Evolutionary conservation across 2,797 vertebrate species (phyloP), one percentile per base, ranked within the genome.

Genomic region (Thripadectes ignobilis): DNA sequence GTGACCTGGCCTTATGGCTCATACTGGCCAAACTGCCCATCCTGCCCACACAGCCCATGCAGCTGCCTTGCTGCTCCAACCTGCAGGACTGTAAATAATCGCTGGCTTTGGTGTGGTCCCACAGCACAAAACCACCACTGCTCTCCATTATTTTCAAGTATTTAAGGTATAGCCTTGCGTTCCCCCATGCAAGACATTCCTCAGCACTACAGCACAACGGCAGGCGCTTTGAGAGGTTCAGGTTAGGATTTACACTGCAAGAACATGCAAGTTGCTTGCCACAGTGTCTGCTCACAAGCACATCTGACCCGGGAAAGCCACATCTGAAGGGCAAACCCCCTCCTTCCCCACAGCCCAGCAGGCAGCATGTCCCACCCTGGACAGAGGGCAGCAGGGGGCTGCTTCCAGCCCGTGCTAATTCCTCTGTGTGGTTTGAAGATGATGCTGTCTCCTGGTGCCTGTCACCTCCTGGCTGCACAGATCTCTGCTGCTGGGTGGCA

Each of bases 401-500:
- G 43, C 21, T 76, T 39, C 27, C 83, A 88, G 52, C 10, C 77
- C n/a, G 77, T 11, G 43, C 72, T 93, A 92, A 96, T 92, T 92
- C 65, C 79, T 84, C 39, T 4, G 5, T 22, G 68, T 15, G 86
- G 65, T 91, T 58, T 85, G 72, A 89, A 71, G 80, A 82, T 18
- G 93, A 49, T 36, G 78, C 80, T 91, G 78, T 83, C 89, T 51
- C 85, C 91, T 75, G 73, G 49, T 58, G 81, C 88, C 45, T 77
- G 63, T 46, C 54, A 45, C 68, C 75, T 91, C 4, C 2, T 54
- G 78, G 51, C 80, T 71, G 48, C 86, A 77, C 83, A 82, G 92
- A 88, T 88, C 90, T 74, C 38, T 85, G 91, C 63, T 89, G 86
- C 91, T 24, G 85, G 68, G 68, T 52, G 84, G 72, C 75, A 89